phyloP scores from a whole-genome alignment of 2,888 invertebrate genomes.

The Erpobdella octoculata region DNA sequence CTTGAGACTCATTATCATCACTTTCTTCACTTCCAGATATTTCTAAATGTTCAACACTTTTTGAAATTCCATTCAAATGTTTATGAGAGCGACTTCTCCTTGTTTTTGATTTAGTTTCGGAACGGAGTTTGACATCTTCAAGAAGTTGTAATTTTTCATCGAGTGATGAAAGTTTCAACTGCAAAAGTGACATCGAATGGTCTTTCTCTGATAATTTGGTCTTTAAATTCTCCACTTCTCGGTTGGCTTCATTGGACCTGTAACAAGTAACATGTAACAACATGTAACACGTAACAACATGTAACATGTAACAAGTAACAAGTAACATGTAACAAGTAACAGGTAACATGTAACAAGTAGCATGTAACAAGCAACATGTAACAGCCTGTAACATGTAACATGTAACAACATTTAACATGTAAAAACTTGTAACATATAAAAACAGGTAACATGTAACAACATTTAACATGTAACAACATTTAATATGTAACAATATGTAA shows the following conservation, averaged over 20 bases:
- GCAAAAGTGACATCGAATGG: neutral
- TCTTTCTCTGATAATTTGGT: constrained; percentile 19
- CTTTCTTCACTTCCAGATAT: constrained; percentile 2
- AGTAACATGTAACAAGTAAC: too few species aligned
- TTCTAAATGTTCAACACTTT: neutral
- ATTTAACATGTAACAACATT: too few species aligned
- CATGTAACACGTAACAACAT: too few species aligned
- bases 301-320: too few species aligned
- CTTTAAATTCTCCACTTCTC: constrained; percentile 3
- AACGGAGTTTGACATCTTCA: neutral
- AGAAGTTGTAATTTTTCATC: neutral
- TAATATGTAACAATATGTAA: too few species aligned
- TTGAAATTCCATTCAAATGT: neutral
- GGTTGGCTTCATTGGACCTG: constrained; percentile 5
- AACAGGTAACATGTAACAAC: too few species aligned
- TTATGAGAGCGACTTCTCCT: neutral
- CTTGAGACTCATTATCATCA: neutral
- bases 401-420: too few species aligned
- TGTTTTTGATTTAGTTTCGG: neutral
- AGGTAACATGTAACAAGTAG: too few species aligned
- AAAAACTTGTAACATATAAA: too few species aligned
- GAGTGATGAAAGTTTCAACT: constrained; percentile 10
- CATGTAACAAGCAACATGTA: too few species aligned
- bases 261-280: too few species aligned
- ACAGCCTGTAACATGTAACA: too few species aligned